phyloP scores from a whole-genome alignment of 2,888 invertebrate genomes.

The Eumacrocentrus americanus region DNA sequence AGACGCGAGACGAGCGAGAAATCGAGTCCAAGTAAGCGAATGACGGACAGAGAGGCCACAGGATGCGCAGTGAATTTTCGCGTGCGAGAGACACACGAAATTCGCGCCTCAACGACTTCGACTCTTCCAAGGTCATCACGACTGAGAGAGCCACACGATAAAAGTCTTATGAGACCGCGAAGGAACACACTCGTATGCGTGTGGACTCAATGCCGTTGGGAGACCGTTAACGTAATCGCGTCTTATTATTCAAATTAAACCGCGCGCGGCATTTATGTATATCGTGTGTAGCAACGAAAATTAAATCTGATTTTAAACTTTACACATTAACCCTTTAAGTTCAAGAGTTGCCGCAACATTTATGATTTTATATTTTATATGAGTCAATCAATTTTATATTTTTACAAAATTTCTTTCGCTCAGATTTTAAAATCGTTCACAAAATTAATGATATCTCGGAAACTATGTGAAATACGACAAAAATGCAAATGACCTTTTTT shows the following conservation, averaged over 20 bases:
- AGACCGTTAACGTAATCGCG: conserved; percentile 43
- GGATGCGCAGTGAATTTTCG: conserved; percentile 15
- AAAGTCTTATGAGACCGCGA: no score
- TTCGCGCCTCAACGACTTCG: conserved; percentile 22
- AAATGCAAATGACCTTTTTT: no score
- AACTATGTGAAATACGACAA: no score
- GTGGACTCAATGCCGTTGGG: conserved; percentile 37
- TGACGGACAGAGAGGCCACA: neutral
- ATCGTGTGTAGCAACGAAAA: neutral
- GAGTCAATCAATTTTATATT: no score
- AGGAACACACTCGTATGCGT: neutral
- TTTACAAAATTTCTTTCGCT: neutral
- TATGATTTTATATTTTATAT: no score
- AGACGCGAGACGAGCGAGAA: conserved; percentile 22
- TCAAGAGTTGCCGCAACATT: no score
- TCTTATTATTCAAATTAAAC: conserved; percentile 51
- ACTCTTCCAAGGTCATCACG: conserved; percentile 23
- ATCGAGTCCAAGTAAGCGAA: conserved; percentile 15
- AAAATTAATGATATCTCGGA: no score
- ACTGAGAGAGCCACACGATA: neutral
- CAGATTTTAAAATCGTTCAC: neutral
- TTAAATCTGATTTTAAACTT: no score
- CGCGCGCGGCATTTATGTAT: conserved; percentile 38
- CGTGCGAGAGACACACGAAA: conserved; percentile 7
- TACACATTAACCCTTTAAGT: no score